Evolutionary conservation across 2,113 vertebrate species (phyloP).

Genomic region (Tetraodon nigroviridis): DNA sequence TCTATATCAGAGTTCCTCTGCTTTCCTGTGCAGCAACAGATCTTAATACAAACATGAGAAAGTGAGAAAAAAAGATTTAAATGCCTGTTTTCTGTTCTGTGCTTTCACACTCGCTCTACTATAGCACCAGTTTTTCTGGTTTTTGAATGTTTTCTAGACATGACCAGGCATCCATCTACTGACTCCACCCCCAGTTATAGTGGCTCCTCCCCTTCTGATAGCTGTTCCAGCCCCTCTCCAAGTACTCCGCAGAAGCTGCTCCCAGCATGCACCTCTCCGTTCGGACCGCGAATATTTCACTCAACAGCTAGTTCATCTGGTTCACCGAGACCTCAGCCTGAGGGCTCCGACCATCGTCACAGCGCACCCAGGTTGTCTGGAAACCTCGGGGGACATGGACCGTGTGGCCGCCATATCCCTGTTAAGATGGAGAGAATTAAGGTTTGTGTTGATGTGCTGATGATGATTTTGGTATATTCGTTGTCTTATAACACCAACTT

Average conservation of each 20-base stretch:
- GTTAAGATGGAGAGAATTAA: constrained; percentile 80
- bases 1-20: too few species aligned
- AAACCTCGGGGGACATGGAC: constrained; percentile 65
- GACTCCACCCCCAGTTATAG: constrained; percentile 75
- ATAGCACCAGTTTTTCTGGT: background rate
- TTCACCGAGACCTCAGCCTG: constrained; percentile 81
- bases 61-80: background rate
- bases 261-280: constrained; percentile 65
- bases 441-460: constrained; percentile 44
- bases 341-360: constrained; percentile 75
- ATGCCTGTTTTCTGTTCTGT: background rate
- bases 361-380: constrained; percentile 62
- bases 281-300: constrained; percentile 66
- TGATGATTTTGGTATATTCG: constrained; percentile 4
- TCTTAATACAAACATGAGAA: background rate
- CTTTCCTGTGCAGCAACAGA: too few species aligned
- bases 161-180: constrained; percentile 71
- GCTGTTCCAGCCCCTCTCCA: constrained; percentile 71
- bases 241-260: constrained; percentile 73
- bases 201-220: constrained; percentile 71
- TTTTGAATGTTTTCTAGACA: constrained; percentile 59
- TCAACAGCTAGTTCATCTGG: constrained; percentile 54
- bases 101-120: background rate
- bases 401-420: constrained; percentile 58
- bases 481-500: background rate